Base-by-base conservation (phyloP, 2,113 vertebrate genomes). In the Seriola quinqueradiata region DNA sequence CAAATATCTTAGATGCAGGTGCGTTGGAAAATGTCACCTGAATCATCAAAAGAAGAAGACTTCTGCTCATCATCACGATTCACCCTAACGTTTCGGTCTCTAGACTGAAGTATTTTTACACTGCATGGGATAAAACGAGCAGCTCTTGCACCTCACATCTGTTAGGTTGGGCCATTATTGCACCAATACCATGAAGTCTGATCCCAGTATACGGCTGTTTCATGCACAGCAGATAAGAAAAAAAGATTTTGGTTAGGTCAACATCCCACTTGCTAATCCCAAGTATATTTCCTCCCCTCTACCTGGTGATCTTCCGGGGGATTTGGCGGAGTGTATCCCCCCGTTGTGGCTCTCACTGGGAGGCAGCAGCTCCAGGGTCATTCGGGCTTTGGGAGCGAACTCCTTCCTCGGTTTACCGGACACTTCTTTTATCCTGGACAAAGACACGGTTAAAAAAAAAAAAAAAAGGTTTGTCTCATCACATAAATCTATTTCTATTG, bases 321-420 rank as follows among this genome's bases (percentile, higher is more conserved):
- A 97, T 84, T 96, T 98, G 70, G 97, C 96, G 1, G 96, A 96
- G 65, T 95, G 95, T n/a, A 99, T 95, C 64, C 97, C 97, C 28
- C 98, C 98, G 12, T 99, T 99, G 90, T 97, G 96, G 82, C 94
- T 96, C 70, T 99, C 97, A 58, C 91, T 96, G 83, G 95, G 90
- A 5, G 95, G 87, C 76, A 97, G 90, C 71, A 95, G 96, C 68
- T 99, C 98, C 89, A 99, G 95, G 32, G 96, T 97, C 97, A 97
- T 97, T 4, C 97, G 93, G 0, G 97, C 97, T 88, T 99, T 99
- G 0, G 98, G 97, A 50, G 95, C 84, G 75, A 95, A 99, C 71
- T 99, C 98, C 88, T 96, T 96, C 90, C 97, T 95, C 11, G 97
- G 97, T 85, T 97, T 97, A 89, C 90, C 91, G 25, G 97, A 97